Percentiles rank a stretch among this genome's conserved stretches.
Conservation (phyloP, 2,797 vertebrate genomes). For the Falco biarmicus region DNA sequence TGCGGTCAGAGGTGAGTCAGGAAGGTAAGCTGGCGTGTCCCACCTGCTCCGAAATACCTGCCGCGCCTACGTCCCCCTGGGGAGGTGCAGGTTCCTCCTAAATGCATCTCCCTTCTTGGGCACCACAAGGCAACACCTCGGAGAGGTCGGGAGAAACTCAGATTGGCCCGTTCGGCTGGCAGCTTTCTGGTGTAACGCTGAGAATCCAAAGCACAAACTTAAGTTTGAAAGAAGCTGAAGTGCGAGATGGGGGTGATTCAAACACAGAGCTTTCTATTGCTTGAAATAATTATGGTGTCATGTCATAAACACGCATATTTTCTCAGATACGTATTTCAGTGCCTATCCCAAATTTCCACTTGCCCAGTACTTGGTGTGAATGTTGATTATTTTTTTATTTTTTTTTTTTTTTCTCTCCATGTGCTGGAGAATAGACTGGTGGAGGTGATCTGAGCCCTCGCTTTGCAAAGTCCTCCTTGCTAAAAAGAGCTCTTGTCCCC, state of each 20-base stretch:
- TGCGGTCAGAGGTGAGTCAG: background rate
- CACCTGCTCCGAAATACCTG: background rate
- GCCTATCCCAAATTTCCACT: background rate
- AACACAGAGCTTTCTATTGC: background rate
- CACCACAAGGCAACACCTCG: background rate
- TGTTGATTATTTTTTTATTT: background rate
- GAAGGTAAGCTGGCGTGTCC: background rate
- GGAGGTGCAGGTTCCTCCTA: background rate
- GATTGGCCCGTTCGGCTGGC: background rate
- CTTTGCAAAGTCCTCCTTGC: background rate
- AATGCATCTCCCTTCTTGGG: rapidly evolving
- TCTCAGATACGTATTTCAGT: background rate
- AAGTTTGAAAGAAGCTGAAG: background rate
- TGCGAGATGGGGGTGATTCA: background rate
- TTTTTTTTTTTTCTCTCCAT: background rate
- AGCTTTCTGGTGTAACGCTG: background rate
- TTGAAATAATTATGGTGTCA: background rate
- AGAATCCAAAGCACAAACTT: background rate
- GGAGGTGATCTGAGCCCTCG: background rate
- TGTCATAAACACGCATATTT: background rate
- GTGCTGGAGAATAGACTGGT: background rate
- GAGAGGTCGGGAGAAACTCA: background rate
- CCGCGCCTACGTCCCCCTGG: background rate
- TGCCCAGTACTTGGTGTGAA: background rate
- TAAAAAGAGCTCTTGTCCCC: background rate